Conservation (phyloP, 2,888 invertebrate species). For the Leucophenga montana region DNA sequence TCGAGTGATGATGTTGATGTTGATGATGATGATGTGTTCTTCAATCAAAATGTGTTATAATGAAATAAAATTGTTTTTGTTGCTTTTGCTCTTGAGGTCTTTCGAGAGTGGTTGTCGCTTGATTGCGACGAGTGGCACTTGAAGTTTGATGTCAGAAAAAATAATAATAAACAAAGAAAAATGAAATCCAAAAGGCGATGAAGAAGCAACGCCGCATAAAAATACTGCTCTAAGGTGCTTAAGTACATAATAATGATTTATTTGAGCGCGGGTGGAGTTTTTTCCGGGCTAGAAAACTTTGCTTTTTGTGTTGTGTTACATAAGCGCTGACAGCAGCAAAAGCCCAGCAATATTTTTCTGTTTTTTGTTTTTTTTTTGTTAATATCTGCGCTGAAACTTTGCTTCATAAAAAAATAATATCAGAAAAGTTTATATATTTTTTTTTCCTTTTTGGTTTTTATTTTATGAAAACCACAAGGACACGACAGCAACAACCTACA, state of each 20-base stretch:
- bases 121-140: conserved; percentile 58
- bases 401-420: conserved; percentile 21
- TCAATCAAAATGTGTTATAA: conserved; percentile 25
- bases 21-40: no score
- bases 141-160: conserved; percentile 33
- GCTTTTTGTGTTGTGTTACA: neutral
- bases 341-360: conserved; percentile 5
- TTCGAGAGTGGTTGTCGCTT: neutral
- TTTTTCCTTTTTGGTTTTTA: neutral
- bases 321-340: conserved; percentile 24
- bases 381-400: conserved; percentile 6
- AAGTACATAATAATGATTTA: conserved; percentile 19
- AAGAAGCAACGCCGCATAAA: neutral
- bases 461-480: conserved; percentile 16
- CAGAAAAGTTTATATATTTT: conserved; percentile 7
- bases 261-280: neutral
- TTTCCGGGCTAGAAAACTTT: neutral
- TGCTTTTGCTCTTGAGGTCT: neutral
- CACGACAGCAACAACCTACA: conserved; percentile 39
- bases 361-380: neutral
- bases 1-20: no score
- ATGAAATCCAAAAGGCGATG: neutral
- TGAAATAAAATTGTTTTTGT: neutral
- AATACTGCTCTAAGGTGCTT: neutral
- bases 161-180: conserved; percentile 12